These are phyloP conservation scores for Tiaroga cobitis DNA, from an alignment of 2,797 vertebrate species.

Conservation along the genomic window DNA sequence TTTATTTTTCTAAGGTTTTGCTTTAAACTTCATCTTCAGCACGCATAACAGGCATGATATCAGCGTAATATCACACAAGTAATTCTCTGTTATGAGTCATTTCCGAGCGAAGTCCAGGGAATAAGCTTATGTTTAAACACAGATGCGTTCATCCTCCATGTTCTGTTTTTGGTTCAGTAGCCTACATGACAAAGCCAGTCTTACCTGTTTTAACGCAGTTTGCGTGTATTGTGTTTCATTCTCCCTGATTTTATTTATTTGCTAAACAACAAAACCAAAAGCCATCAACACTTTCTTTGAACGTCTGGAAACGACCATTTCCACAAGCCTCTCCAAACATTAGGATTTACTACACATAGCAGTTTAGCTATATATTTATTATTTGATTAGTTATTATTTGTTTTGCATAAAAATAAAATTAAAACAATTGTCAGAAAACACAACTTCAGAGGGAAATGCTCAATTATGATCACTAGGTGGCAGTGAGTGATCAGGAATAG, in stretches of 20 bases:
- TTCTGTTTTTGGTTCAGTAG: background rate
- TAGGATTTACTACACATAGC: background rate
- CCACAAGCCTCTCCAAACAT: background rate
- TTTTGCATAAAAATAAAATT: too few species aligned
- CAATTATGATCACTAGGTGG: background rate
- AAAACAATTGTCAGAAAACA: background rate
- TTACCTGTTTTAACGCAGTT: background rate
- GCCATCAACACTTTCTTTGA: too few species aligned
- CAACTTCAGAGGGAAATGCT: background rate
- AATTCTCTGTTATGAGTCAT: background rate
- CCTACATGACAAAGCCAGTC: background rate
- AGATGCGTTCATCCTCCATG: background rate
- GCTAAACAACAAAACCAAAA: background rate
- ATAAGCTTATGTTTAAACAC: constrained; percentile 27
- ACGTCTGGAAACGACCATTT: background rate
- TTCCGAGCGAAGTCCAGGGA: background rate
- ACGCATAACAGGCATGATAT: background rate
- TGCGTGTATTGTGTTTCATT: background rate
- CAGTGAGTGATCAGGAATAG: background rate
- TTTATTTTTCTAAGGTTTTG: background rate
- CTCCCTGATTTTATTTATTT: background rate
- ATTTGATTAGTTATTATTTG: background rate
- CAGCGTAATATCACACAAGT: background rate
- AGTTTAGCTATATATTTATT: background rate
- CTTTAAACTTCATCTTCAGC: background rate